Evolutionary conservation across 2,888 invertebrate genomes (phyloP), one percentile per base, ranked within the genome.

Genomic region (Andrena fulva): DNA sequence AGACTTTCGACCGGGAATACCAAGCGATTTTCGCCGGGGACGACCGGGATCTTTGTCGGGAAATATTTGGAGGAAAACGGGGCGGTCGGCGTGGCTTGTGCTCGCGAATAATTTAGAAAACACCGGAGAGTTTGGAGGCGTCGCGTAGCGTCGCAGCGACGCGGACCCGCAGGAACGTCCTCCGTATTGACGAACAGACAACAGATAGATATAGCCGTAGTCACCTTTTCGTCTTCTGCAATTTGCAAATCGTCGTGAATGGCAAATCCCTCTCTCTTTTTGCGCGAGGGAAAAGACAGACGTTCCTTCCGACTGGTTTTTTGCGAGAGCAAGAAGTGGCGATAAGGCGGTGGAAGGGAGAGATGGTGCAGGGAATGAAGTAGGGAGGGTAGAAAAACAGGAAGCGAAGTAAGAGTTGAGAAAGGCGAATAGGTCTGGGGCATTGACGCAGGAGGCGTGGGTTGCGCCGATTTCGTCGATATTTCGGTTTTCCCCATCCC

Each of bases 401-500:
- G 33, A 42, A 27, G 31, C 64, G 62, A 66, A 52, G 62, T 20
- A 68, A 59, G 33, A 54, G 16, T 54, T 6, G 27, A 54, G 33
- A 54, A 48, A 42, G 54, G 29, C 59, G 84, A 85, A 87, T 84
- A 85, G 88, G 86, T 89, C 89, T 88, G 86, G 83, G 89, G 89
- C 87, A 87, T 89, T 80, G 88, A 86, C 70, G 66, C 70, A 81
- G 70, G 50, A 24, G 76, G 52, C 84, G 87, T 86, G 81, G 78
- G 78, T 81, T 84, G 88, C 87, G 86, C 63, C 70, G 80, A 80
- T 86, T 83, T 88, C 89, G 86, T 91, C 91, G 91, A 91, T 91
- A 91, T 91, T 91, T 91, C 90, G 88, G 85, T 90, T 89, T 89
- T 85, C 90, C 89, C 88, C 85, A 42, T 80, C 80, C 75, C 72